Evolutionary conservation across 2,888 invertebrate species (phyloP).

Genomic region (Trachelus troglodyta): DNA sequence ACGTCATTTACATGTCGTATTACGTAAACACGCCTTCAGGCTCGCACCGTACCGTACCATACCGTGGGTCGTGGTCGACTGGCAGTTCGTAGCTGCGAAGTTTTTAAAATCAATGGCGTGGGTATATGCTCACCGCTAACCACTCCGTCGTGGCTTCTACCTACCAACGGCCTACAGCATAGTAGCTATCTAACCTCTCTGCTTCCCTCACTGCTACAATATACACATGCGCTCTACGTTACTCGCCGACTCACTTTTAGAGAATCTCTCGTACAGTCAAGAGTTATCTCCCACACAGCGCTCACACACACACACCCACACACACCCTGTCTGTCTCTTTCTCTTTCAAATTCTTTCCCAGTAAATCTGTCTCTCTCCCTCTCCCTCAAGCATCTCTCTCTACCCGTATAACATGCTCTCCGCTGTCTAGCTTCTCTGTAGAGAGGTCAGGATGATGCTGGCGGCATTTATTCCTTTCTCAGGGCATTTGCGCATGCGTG

Average conservation of each 20-base stretch:
- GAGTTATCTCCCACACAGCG: not conserved
- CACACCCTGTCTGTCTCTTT: too few relatives aligned
- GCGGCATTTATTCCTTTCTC: not conserved
- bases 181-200: slow-evolving; percentile 5
- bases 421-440: not conserved
- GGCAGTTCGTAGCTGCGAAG: slow-evolving; percentile 21
- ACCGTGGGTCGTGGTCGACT: slow-evolving; percentile 32
- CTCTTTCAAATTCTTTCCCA: not conserved
- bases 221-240: not conserved
- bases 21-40: slow-evolving; percentile 32
- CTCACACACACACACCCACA: too few relatives aligned
- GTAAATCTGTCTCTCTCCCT: not conserved
- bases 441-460: not conserved
- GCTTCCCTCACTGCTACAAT: not conserved
- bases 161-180: not conserved
- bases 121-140: not conserved
- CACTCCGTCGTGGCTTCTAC: not conserved
- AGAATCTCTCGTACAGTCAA: not conserved
- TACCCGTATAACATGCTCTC: not conserved
- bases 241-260: not conserved
- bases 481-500: not conserved
- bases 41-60: slow-evolving; percentile 27
- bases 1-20: slow-evolving; percentile 35
- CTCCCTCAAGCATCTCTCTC: not conserved
- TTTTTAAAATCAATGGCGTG: slow-evolving; percentile 1